Evolutionary conservation across 2,113 vertebrate species (phyloP).

Genomic region (Chroicocephalus ridibundus): DNA sequence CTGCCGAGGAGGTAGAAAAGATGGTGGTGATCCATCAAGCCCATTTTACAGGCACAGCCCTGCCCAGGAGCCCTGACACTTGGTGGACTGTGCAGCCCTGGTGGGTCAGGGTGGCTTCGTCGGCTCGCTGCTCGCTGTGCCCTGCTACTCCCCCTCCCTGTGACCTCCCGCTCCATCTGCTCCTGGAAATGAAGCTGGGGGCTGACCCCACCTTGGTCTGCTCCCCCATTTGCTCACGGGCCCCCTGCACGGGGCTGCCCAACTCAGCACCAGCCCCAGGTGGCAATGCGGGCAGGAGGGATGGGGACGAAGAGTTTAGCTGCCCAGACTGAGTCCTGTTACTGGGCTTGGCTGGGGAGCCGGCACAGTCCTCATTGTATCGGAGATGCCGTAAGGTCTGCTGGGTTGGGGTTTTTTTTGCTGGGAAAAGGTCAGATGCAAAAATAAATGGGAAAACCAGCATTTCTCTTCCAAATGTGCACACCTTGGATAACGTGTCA

Average conservation of each 20-base stretch:
- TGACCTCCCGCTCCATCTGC: neutral
- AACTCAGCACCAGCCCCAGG: neutral
- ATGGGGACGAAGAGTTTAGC: neutral
- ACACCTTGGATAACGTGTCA: too few relatives aligned
- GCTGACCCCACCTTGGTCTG: neutral
- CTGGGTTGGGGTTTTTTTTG: neutral
- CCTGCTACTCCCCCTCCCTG: fast-evolving
- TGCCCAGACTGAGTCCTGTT: fast-evolving
- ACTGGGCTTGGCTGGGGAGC: neutral
- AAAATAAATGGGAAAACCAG: neutral
- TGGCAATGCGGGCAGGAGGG: neutral
- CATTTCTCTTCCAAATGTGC: neutral
- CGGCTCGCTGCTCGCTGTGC: fast-evolving
- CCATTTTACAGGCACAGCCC: neutral
- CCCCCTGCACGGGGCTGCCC: fast-evolving
- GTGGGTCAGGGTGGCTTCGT: fast-evolving
- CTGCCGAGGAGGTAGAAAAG: neutral
- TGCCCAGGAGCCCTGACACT: neutral
- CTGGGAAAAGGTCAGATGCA: neutral
- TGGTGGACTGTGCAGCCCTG: neutral
- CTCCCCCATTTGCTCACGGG: neutral
- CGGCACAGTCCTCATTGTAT: fast-evolving
- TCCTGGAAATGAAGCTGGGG: neutral
- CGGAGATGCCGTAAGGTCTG: neutral
- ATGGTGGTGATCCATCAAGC: neutral